phyloP scores from a whole-genome alignment of 2,113 vertebrate species.

The Syrmaticus mikado region DNA sequence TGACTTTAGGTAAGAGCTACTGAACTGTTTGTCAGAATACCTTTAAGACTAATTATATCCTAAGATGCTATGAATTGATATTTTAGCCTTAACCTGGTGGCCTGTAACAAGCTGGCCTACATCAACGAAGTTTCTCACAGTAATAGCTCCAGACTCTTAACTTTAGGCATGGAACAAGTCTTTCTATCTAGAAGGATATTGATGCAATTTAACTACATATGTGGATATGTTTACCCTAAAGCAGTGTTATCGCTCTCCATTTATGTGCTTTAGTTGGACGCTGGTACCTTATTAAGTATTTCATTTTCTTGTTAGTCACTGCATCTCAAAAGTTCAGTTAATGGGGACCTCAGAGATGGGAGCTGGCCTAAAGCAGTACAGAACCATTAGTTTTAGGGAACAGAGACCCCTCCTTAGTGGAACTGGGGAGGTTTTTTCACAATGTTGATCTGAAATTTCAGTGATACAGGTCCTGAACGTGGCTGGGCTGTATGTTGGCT shows the following conservation, averaged over 20 bases:
- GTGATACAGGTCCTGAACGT: not conserved
- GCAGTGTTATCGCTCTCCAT: not conserved
- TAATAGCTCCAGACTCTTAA: not conserved
- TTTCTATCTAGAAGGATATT: not conserved
- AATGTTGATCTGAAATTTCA: not conserved
- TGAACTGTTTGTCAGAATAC: not conserved
- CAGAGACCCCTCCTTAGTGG: not conserved
- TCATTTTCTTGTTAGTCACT: not conserved
- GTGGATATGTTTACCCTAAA: not conserved
- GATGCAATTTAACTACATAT: not conserved
- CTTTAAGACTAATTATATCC: not conserved
- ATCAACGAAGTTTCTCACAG: not conserved
- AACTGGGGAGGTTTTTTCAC: not conserved
- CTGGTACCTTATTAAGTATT: not conserved
- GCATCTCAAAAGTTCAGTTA: not conserved
- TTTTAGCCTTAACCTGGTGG: not conserved
- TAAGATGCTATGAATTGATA: not conserved
- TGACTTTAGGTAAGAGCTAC: slow-evolving; percentile 78
- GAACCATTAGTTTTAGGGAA: not conserved
- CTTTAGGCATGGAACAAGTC: not conserved
- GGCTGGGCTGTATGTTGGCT: not conserved
- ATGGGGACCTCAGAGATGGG: not conserved
- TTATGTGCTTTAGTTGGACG: not conserved
- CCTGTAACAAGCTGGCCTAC: not conserved
- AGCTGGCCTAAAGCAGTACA: not conserved